Evolutionary conservation across 2,888 invertebrate genomes (phyloP), one percentile per base, ranked within the genome.

Genomic region (Biston stratarius): DNA sequence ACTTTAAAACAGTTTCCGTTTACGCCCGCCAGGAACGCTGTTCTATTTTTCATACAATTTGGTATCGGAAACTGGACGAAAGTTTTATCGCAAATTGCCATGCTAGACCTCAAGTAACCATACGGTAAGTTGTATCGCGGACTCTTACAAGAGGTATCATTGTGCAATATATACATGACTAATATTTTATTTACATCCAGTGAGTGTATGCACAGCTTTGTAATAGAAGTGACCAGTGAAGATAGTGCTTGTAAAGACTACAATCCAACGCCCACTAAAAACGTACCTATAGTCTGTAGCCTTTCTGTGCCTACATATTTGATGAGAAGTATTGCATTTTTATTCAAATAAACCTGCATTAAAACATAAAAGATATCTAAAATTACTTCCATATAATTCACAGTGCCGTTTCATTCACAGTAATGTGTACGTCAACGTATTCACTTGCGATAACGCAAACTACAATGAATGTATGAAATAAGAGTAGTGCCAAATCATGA

Each of bases 261-360:
- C 11, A 62, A 49, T 51, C 56, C 38, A 60, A 59, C 51, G 58
- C 52, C 62, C 51, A 55, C 49, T 59, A 44, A 60, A 36, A 51
- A 68, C 67, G 38, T 68, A 68, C 67, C 63, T 15, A 63, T 42
- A 40, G 24, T 34, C 55, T n/a, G 44, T 62, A 49, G 59, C 55
- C 33, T 55, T 56, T 62, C 42, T 53, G 58, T 59, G 48, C 51
- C 53, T 56, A 59, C 59, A 55, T 33, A 49, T 51, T 56, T 56
- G 56, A 56, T 14, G 94, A 91, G 78, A 95, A 87, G 75, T 87
- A 83, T 75, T 86, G 84, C 58, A 88, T 86, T 67, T 79, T 89
- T 88, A 56, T 59, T 62, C 57, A 72, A 74, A 74, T 65, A 61
- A 64, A 58, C 62, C 53, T 62, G 69, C 61, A 68, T 69, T 67